Evolutionary conservation across 1,140 invertebrate species (phyloP).

Genomic region (Dermatophagoides farinae): DNA sequence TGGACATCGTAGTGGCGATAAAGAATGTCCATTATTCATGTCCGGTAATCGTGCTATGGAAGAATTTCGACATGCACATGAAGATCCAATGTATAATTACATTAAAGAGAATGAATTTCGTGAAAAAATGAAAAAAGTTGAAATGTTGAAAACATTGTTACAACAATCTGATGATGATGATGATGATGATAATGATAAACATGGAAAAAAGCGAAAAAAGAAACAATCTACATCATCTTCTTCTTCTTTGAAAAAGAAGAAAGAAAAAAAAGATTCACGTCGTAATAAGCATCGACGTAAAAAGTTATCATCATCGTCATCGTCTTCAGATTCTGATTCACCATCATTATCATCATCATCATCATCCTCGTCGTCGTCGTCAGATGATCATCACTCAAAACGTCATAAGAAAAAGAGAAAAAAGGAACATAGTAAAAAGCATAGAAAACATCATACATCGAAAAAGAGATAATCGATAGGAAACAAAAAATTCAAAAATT

Average conservation of each 20-base stretch:
- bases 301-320: not conserved
- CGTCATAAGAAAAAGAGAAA: not conserved
- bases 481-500: no score
- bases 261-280: not conserved
- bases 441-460: not conserved
- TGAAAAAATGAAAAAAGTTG: constrained; percentile 18
- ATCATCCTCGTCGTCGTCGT: not conserved
- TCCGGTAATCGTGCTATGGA: constrained; percentile 20
- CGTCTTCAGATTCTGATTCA: not conserved
- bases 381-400: not conserved
- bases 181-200: not conserved
- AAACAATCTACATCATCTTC: not conserved
- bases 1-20: constrained; percentile 23
- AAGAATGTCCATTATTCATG: constrained; percentile 23
- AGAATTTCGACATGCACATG: constrained; percentile 23
- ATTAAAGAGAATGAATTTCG: constrained; percentile 18
- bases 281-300: not conserved
- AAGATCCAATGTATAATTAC: constrained; percentile 23
- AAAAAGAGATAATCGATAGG: no score
- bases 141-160: constrained; percentile 8
- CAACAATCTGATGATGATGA: not conserved
- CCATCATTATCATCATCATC: not conserved
- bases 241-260: not conserved
- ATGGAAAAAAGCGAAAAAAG: not conserved
- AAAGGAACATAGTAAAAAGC: not conserved